Base-by-base conservation (phyloP, 2,113 vertebrate genomes). In the Xiphophorus maculatus region DNA sequence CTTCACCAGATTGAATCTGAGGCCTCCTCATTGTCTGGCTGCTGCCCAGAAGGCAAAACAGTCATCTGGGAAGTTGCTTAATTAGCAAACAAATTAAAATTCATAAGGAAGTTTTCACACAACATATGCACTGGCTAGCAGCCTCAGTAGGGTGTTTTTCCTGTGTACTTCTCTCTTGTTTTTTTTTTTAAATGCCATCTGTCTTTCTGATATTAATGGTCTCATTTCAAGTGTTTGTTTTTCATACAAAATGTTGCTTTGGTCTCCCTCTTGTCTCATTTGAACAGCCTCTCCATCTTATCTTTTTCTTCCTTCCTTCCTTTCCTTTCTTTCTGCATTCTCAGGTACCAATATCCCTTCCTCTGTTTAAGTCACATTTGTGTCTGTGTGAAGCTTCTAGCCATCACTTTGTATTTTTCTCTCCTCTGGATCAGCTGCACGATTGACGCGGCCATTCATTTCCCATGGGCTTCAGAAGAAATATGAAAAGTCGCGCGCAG, bases 61-160 rank as follows among this genome's bases (percentile, higher is more conserved):
- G n/a, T 89, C 88, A 85, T 85, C 80, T 87, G 87, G 64, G 29
- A 82, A 54, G 68, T 68, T 70, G 67, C 44, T 74, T 86, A 89
- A 86, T 82, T 66, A 83, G 69, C 51, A 76, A 79, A 76, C 73
- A 80, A 72, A 85, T 84, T 84, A 79, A 69, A 75, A 88, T 85
- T 82, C 72, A 81, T 35, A 63, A 11, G 51, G 30, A 19, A 70
- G 77, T 73, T 69, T 80, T 71, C 71, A 80, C 83, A 77, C 73
- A 84, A 85, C 82, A 87, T 84, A 88, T 89, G 85, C 64, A 78
- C 69, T 15, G 7, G 70, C 73, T 64, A 62, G 32, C 63, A 80
- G 81, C 63, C 75, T 3, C 71, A 28, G 78, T 71, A 69, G 72
- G 69, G 51, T 73, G 37, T n/a, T 77, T 64, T 82, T 69, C 73